phyloP scores from a whole-genome alignment of 2,113 vertebrate species.

The Cyphomyrus plagiostoma region DNA sequence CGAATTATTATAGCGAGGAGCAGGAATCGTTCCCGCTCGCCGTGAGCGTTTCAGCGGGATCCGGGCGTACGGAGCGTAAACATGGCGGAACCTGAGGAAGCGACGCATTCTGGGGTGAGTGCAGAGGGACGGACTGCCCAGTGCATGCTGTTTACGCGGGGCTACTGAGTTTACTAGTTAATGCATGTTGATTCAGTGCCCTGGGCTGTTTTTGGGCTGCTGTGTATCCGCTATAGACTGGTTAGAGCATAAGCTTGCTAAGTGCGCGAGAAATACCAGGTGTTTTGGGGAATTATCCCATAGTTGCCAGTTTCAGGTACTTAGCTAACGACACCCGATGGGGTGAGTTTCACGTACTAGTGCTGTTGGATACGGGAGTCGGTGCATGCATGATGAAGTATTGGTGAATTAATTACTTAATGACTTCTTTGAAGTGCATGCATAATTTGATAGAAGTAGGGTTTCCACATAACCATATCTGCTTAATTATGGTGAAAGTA shows the following conservation, averaged over 20 bases:
- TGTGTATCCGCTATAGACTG: neutral
- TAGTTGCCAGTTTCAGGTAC: neutral
- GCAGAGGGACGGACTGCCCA: neutral
- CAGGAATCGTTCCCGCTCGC: neutral
- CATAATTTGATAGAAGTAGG: neutral
- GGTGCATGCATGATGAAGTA: neutral
- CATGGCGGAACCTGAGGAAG: conserved; percentile 22
- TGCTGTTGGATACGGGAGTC: neutral
- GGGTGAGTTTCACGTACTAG: neutral
- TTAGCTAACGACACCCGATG: neutral
- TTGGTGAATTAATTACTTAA: neutral
- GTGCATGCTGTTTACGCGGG: conserved; percentile 1
- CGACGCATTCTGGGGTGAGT: conserved; percentile 19
- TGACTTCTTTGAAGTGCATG: neutral
- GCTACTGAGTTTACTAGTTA: neutral
- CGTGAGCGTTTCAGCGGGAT: conserved; percentile 5
- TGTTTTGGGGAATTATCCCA: neutral
- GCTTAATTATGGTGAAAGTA: neutral
- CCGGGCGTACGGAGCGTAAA: conserved; percentile 11
- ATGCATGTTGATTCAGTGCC: neutral
- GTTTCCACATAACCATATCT: neutral
- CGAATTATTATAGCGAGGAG: neutral
- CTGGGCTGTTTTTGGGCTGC: neutral
- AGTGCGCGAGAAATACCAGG: neutral
- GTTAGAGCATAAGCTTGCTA: neutral